Evolutionary conservation across 1,140 invertebrate species (phyloP), one percentile per base, ranked within the genome.

Genomic region (Lysiphlebus fabarum): DNA sequence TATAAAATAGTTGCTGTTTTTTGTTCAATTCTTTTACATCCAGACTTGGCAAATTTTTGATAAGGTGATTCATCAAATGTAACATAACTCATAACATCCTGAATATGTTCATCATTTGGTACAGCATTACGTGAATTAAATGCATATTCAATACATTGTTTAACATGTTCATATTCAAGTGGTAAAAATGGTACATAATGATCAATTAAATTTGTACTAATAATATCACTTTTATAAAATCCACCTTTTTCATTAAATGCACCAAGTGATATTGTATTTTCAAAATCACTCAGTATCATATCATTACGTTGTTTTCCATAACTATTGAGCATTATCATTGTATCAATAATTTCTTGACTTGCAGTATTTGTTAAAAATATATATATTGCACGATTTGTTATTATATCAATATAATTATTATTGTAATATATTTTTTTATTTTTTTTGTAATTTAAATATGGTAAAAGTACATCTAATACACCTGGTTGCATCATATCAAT

Each of bases 111-210:
- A 7, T 76, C 57, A 2, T 69, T 69, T 17, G 84, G 81, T 1
- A 58, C 57, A 6, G 81, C 59, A 1, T 67, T 61, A 70, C 83
- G 77, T 5, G 76, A 62, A 12, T 51, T 41, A 63, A 87, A 89
- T 65, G 85, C 83, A 17, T 77, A 76, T 56, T 74, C 54, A 47
- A 89, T 83, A 75, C 95, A 98, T 56, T 84, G 69, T 62, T 82
- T 79, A 6, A 98, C 85, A 80, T 99, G 95, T 7, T 78, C 66
- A 71, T 89, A 84, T 78, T 98, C 93, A 42, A 99, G 73, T 2
- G 96, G 95, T 56, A 99, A 70, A 73, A 98, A 99, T 58, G 96
- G 96, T 55, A 98, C 83, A 72, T 91, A 98, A 70, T 93, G 87
- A 76, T 96, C 93, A 56, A 99, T 92, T 11, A 97, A 79, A 77